phyloP scores from a whole-genome alignment of 1,140 invertebrate genomes.

The Piezodorus guildinii region DNA sequence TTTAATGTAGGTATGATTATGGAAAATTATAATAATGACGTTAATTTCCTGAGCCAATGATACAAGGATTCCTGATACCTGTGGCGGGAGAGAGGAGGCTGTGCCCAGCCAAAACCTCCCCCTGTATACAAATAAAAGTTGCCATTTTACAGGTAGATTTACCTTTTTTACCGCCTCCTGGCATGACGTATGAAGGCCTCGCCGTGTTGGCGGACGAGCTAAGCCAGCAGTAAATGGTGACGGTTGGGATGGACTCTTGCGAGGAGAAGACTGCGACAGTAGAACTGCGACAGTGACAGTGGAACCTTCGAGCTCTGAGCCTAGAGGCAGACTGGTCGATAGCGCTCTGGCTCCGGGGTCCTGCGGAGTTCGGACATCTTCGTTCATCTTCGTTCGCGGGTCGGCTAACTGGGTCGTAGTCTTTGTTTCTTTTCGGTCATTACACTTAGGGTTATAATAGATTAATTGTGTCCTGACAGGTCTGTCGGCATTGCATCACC shows the following conservation, averaged over 20 bases:
- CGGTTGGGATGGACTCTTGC: not conserved
- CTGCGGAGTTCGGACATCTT: not conserved
- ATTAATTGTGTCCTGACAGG: too few relatives aligned
- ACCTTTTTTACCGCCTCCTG: constrained; percentile 32
- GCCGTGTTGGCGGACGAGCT: constrained; percentile 32
- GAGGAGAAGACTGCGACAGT: not conserved
- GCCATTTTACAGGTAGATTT: not conserved
- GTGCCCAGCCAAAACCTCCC: too few relatives aligned
- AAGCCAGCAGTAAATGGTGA: constrained; percentile 33
- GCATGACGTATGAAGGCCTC: constrained; percentile 32
- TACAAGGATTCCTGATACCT: too few relatives aligned
- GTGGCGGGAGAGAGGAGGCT: too few relatives aligned
- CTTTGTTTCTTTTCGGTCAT: not conserved
- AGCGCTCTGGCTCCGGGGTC: not conserved
- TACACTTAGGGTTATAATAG: too few relatives aligned
- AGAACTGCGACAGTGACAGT: not conserved
- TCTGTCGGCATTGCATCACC: too few relatives aligned
- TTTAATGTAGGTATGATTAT: too few relatives aligned
- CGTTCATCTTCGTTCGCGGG: not conserved
- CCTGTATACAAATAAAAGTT: too few relatives aligned
- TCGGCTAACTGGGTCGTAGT: not conserved
- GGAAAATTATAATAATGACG: too few relatives aligned
- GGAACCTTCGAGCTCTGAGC: too few relatives aligned
- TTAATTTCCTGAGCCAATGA: too few relatives aligned
- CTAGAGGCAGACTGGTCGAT: not conserved